Conservation (phyloP, 1,140 invertebrate species). For the Pogonomyrmex californicus region DNA sequence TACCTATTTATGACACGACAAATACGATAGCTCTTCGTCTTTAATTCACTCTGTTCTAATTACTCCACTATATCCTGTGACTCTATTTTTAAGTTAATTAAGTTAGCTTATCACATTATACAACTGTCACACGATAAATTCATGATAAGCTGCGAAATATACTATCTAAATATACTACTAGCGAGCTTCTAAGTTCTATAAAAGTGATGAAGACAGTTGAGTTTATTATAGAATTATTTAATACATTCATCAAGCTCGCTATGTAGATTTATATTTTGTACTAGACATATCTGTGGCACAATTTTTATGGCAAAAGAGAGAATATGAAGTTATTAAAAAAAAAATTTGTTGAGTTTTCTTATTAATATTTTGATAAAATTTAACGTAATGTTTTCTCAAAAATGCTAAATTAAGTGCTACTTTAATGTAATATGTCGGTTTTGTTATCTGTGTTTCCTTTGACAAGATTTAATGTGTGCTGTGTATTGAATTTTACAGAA, state of each 20-base stretch:
- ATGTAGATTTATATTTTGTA: background rate
- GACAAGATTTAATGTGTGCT: background rate
- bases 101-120: background rate
- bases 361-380: slow-evolving; percentile 5
- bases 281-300: background rate
- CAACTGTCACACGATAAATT: background rate
- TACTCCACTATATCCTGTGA: background rate
- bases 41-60: background rate
- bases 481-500: background rate
- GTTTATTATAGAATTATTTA: background rate
- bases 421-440: background rate
- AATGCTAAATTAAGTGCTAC: background rate
- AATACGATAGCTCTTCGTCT: background rate
- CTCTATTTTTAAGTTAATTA: slow-evolving; percentile 24
- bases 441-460: background rate
- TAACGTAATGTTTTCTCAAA: background rate
- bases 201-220: slow-evolving; percentile 1
- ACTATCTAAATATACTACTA: background rate
- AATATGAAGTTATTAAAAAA: too few species aligned
- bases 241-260: background rate
- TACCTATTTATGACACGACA: background rate
- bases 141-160: background rate
- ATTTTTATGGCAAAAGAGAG: too few species aligned
- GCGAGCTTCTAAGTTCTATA: background rate
- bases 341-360: background rate